Evolutionary conservation across 2,797 vertebrate species (phyloP).

Genomic region (Tamandua tetradactyla): DNA sequence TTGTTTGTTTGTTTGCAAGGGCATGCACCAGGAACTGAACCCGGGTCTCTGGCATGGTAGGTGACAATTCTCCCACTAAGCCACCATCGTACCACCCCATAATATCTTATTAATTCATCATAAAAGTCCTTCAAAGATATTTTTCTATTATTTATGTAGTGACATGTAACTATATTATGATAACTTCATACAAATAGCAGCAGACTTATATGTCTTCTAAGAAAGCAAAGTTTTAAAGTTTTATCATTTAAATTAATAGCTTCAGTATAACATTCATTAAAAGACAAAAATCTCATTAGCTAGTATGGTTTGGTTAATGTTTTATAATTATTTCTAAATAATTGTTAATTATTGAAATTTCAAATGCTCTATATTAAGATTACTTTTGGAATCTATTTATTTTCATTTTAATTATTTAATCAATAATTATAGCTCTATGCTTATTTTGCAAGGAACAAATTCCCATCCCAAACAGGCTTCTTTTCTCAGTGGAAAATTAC

Average conservation of each 20-base stretch:
- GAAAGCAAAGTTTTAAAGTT: neutral
- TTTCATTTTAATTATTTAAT: constrained; percentile 68
- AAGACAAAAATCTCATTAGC: constrained; percentile 53
- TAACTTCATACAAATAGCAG: neutral
- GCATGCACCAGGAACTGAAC: too few relatives aligned
- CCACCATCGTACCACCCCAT: too few relatives aligned
- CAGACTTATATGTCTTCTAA: neutral
- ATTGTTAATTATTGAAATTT: constrained; percentile 56
- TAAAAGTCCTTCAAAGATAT: neutral
- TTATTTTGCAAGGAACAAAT: constrained; percentile 74
- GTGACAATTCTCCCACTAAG: too few relatives aligned
- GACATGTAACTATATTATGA: neutral
- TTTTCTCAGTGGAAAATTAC: constrained; percentile 69
- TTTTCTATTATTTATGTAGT: neutral
- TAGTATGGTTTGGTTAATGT: constrained; percentile 45
- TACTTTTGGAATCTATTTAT: constrained; percentile 63
- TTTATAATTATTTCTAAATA: constrained; percentile 52
- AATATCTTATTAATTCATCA: neutral
- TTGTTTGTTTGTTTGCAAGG: too few relatives aligned
- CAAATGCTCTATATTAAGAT: constrained; percentile 53
- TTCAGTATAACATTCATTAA: constrained; percentile 46
- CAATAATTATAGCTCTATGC: constrained; percentile 62
- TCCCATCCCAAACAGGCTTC: constrained; percentile 67
- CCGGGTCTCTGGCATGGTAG: too few relatives aligned
- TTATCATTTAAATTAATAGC: constrained; percentile 56